phyloP scores from a whole-genome alignment of 2,113 vertebrate species.

The Chionomys nivalis region DNA sequence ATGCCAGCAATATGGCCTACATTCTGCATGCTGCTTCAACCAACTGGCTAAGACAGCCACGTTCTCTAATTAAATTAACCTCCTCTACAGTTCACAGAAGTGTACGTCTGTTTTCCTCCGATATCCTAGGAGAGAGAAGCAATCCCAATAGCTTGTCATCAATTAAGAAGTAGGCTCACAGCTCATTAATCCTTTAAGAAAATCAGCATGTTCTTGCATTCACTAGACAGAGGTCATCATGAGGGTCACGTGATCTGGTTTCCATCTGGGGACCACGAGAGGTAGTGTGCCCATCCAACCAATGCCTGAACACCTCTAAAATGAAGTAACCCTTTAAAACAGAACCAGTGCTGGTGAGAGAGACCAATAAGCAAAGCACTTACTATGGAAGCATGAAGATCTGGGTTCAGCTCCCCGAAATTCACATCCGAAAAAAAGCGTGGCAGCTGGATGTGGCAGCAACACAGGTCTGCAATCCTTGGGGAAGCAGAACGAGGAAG shows the following conservation, averaged over 20 bases:
- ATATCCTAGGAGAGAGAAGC: slow-evolving; percentile 38
- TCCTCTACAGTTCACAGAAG: slow-evolving; percentile 57
- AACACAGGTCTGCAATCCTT: not conserved
- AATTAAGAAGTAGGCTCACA: not conserved
- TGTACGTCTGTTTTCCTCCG: not conserved
- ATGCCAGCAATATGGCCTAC: slow-evolving; percentile 46
- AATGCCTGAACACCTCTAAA: not conserved
- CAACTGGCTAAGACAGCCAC: slow-evolving; percentile 64
- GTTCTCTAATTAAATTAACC: slow-evolving; percentile 70
- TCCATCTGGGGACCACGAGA: not conserved
- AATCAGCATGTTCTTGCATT: not conserved
- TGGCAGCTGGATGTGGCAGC: not conserved
- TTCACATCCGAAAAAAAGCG: not conserved
- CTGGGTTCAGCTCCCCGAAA: not conserved
- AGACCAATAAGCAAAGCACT: not conserved
- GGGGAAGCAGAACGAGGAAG: not conserved
- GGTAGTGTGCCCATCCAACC: not conserved
- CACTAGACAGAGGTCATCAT: not conserved
- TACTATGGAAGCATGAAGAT: not conserved
- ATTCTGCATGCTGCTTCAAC: slow-evolving; percentile 62
- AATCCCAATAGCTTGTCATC: slow-evolving; percentile 31
- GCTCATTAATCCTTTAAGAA: not conserved
- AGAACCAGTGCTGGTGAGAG: not conserved
- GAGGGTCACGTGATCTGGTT: not conserved
- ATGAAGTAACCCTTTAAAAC: not conserved